Evolutionary conservation across 2,113 vertebrate genomes (phyloP), one percentile per base, ranked within the genome.

Genomic region (Haliaeetus leucogaster): DNA sequence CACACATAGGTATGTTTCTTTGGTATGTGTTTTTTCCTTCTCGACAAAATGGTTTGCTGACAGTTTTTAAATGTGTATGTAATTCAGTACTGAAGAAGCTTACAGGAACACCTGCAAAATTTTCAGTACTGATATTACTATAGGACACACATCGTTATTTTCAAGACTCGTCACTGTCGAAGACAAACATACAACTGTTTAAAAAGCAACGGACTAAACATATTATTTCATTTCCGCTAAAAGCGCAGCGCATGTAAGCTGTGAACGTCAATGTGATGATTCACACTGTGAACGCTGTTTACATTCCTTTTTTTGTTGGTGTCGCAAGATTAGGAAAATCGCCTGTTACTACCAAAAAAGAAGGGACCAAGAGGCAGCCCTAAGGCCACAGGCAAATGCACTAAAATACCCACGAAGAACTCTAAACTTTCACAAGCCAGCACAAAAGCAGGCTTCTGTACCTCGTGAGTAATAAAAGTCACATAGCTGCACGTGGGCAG

Each of bases 291-390:
- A 38, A 5, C 17, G 13, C 9, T 20, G 48, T 65, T 86, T 70
- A n/a, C 34, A 48, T n/a, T 34, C 10, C 26, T 81, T 70, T 65
- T 65, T 47, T 40, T 68, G 83, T 42, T 53, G 53, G 45, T 47
- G 80, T 67, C 19, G 7, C 56, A 16, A 34, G 58, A 56, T 59
- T 26, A 73, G 79, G 89, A 78, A 85, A 42, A 72, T 62, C 29
- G 52, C 82, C 79, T 61, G 26, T 91, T 67, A 56, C 34, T 73
- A 91, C 86, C 90, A 70, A 68, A 93, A 89, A n/a, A 15, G 97
- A 97, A 96, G 97, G 97, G 95, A 93, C 97, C 90, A 82, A 98
- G 97, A 82, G 29, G 97, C 97, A 96, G 97, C 98, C 97, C 97
- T 90, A 76, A 92, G 93, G 56, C 58, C 47, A 45, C 40, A 73